A percentile compares a stretch with the other conserved stretches of the same genome.
These are phyloP conservation scores for Paraplagusia blochii DNA, from an alignment of 2,113 vertebrate genomes.

Conservation along the genomic window DNA sequence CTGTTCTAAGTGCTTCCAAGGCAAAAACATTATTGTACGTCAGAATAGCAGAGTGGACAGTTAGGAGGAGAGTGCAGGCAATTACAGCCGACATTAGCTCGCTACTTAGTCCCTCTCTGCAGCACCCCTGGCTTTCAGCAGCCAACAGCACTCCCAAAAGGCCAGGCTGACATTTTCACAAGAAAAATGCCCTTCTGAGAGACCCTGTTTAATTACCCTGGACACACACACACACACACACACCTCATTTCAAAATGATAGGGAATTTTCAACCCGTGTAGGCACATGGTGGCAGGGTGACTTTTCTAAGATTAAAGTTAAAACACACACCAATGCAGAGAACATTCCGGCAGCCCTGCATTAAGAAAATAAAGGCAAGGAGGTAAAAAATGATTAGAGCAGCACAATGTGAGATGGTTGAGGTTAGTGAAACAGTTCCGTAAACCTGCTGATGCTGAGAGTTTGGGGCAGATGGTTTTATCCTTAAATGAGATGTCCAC, in stretches of 20 bases:
- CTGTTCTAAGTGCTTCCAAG: slow-evolving; percentile 18
- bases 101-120: slow-evolving; percentile 43
- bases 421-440: slow-evolving; percentile 16
- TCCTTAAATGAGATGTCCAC: slow-evolving; percentile 35
- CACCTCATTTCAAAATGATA: slow-evolving; percentile 3
- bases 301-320: background rate
- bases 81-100: slow-evolving; percentile 53
- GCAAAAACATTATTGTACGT: slow-evolving; percentile 36
- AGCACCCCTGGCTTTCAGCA: slow-evolving; percentile 50
- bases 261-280: background rate
- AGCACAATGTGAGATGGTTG: slow-evolving; percentile 13
- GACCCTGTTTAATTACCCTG: slow-evolving; percentile 62
- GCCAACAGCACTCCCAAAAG: slow-evolving; percentile 68
- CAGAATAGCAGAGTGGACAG: slow-evolving; percentile 21
- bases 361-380: background rate
- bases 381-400: slow-evolving; percentile 18
- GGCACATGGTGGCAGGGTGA: background rate
- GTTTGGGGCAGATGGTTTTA: slow-evolving; percentile 29
- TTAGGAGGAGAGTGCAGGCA: slow-evolving; percentile 41
- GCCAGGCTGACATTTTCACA: slow-evolving; percentile 75
- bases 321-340: background rate
- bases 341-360: background rate
- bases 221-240: slow-evolving; percentile 41
- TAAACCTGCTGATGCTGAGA: slow-evolving; percentile 16
- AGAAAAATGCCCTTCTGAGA: slow-evolving; percentile 62